phyloP scores from a whole-genome alignment of 2,797 vertebrate genomes.

The Petrocephalus sullivani region DNA sequence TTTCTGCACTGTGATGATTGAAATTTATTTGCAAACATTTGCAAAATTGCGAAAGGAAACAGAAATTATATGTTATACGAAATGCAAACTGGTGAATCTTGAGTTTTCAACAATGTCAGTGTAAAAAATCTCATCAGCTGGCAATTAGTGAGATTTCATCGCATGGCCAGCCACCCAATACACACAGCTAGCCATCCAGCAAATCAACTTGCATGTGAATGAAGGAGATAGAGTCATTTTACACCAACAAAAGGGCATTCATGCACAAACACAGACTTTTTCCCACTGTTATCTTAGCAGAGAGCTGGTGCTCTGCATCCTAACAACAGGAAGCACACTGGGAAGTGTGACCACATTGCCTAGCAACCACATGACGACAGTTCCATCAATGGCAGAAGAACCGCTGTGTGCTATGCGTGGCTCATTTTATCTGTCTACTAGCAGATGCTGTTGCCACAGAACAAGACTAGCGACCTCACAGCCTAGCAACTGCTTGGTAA shows the following conservation, averaged over 20 bases:
- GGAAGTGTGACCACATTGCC: constrained; percentile 8
- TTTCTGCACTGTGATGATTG: not conserved
- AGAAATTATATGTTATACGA: not conserved
- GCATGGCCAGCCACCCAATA: not conserved
- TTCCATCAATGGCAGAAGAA: not conserved
- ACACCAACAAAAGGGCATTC: constrained; percentile 1
- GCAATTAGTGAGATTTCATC: not conserved
- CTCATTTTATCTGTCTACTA: constrained; percentile 4
- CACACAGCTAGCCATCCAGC: not conserved
- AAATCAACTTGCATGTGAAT: not conserved
- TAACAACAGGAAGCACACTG: constrained; percentile 7
- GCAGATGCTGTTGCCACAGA: not conserved
- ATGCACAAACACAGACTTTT: not conserved
- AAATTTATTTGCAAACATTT: not conserved
- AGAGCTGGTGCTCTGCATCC: not conserved
- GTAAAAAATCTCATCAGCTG: not conserved
- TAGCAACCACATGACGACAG: not conserved
- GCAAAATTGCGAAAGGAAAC: not conserved
- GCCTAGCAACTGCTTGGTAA: constrained; percentile 6
- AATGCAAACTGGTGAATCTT: not conserved
- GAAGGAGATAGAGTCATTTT: not conserved
- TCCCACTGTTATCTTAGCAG: not conserved
- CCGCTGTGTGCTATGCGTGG: not conserved
- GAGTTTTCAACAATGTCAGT: not conserved
- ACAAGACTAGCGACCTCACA: not conserved